phyloP scores from a whole-genome alignment of 2,888 invertebrate genomes.

The Conomelus anceps region DNA sequence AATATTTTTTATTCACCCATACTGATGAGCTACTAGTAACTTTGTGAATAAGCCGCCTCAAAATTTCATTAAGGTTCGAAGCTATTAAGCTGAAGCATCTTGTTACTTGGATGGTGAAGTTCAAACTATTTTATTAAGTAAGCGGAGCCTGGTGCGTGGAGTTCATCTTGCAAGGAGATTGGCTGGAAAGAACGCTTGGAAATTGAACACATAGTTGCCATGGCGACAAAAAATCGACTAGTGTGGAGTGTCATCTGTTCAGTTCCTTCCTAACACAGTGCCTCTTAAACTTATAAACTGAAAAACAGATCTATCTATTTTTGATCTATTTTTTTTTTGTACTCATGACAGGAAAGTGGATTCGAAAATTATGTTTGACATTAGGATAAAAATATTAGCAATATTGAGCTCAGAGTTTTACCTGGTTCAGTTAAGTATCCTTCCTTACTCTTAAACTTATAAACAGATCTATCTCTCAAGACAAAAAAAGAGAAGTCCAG shows the following conservation, averaged over 20 bases:
- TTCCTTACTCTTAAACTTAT: slow-evolving; percentile 62
- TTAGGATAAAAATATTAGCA: too few relatives aligned
- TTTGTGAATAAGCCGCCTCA: too few relatives aligned
- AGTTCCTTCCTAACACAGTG: neutral
- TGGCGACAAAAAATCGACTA: neutral
- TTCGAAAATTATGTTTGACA: neutral
- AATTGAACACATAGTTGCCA: neutral
- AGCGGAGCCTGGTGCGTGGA: neutral
- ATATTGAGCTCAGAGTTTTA: slow-evolving; percentile 21
- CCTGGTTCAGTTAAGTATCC: slow-evolving; percentile 51
- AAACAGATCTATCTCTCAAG: too few relatives aligned
- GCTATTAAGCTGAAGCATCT: too few relatives aligned
- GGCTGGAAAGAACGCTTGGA: neutral
- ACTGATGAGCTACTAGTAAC: too few relatives aligned
- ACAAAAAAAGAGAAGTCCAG: too few relatives aligned
- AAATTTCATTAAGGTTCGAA: too few relatives aligned
- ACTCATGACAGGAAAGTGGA: too few relatives aligned
- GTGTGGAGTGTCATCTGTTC: neutral
- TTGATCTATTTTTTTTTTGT: too few relatives aligned
- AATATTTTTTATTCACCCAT: too few relatives aligned
- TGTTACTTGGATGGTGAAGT: neutral
- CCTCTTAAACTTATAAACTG: neutral
- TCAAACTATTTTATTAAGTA: neutral
- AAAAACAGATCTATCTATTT: neutral
- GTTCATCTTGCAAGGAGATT: neutral